Conservation (phyloP, 2,113 vertebrate genomes). For the Struthio camelus region DNA sequence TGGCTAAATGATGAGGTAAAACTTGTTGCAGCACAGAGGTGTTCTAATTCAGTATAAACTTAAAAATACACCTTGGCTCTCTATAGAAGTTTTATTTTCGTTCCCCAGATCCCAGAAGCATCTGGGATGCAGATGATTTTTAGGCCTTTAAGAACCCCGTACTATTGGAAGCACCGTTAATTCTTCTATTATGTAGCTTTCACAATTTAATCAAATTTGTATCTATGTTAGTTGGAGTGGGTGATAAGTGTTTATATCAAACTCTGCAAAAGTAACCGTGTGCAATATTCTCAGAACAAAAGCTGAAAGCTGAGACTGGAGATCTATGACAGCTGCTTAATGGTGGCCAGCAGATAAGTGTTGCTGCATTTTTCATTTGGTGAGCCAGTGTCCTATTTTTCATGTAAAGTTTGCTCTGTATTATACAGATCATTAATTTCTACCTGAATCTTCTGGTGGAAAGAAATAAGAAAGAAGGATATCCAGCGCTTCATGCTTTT, state of each 20-base stretch:
- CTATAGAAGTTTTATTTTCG: neutral
- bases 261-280: neutral
- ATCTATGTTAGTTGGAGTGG: neutral
- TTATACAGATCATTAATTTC: constrained; percentile 90
- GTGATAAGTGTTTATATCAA: neutral
- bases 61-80: neutral
- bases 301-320: neutral
- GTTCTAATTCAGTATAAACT: neutral
- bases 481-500: constrained; percentile 84
- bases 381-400: neutral
- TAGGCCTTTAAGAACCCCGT: neutral
- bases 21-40: neutral
- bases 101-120: neutral
- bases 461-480: constrained; percentile 75
- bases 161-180: neutral
- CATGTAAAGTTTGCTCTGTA: neutral
- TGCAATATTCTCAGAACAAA: neutral
- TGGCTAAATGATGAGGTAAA: constrained; percentile 94
- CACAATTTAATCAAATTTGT: neutral
- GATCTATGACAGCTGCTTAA: neutral
- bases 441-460: constrained; percentile 90
- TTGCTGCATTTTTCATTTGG: neutral
- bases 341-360: neutral
- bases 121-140: neutral
- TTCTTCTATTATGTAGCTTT: neutral